Evolutionary conservation across 2,888 invertebrate genomes (phyloP), one percentile per base, ranked within the genome.

Genomic region (Philereme transversata): DNA sequence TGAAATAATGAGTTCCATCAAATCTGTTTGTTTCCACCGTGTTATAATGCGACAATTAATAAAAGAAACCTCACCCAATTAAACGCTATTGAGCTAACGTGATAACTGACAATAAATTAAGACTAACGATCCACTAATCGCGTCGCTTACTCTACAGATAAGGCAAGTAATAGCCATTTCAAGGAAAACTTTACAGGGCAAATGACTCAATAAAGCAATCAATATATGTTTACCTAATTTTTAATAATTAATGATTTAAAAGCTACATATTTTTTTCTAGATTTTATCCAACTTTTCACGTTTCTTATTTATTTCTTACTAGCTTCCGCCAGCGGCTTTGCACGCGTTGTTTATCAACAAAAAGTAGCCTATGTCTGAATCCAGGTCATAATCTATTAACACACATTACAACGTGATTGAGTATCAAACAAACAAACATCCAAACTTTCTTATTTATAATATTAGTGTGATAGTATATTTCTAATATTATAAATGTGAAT

Each of bases 21-120:
- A 51, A 34, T 8, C 52, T 49, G 4, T 35, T 35, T 46, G 51
- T 38, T 36, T 33, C 44, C 33, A 49, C 34, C 38, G 10, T 33
- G 43, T 48, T 56, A 47, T 38, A 60, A 55, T 49, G n/a, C 46
- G 57, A 51, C 57, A 57, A 65, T 62, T 57, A 60, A 60, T 63
- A 60, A 64, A 64, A 68, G 55, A 65, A 65, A 66, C 56, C 52
- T 64, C 44, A 51, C 51, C 59, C 62, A 70, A 73, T 73, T 73
- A 71, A 65, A 56, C 48, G 40, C 47, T 69, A 69, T 65, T 68
- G 64, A 63, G 60, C 68, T 73, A 62, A 69, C 71, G 70, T 77
- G 75, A 70, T 71, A 72, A 67, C 61, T 62, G 65, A 66, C 60
- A 70, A 73, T 76, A 76, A 75, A 75, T 74, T 60, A 57, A 68